These are phyloP conservation scores for Athene noctua DNA, from an alignment of 2,113 vertebrate genomes.

Conservation along the genomic window DNA sequence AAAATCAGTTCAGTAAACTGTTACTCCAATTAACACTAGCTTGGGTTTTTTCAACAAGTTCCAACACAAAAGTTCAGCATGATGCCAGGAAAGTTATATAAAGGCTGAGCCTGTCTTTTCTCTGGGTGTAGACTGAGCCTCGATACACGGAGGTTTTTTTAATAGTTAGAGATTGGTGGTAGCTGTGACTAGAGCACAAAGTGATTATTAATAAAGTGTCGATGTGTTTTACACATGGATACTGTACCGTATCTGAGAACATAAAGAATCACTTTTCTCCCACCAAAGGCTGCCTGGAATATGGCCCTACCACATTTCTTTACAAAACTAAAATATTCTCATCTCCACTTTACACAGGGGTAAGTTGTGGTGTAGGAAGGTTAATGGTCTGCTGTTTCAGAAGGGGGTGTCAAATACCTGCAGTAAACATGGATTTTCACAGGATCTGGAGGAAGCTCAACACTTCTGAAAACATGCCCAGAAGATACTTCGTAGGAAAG, in stretches of 20 bases:
- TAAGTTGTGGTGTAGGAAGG: background rate
- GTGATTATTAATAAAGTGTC: background rate
- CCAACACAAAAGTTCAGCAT: background rate
- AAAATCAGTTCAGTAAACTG: background rate
- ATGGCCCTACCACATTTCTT: accelerated
- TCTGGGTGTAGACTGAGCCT: background rate
- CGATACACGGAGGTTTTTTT: background rate
- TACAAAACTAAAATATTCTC: background rate
- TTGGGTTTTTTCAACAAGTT: background rate
- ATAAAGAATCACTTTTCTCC: background rate
- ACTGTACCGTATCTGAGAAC: background rate
- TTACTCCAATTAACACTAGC: background rate
- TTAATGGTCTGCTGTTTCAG: background rate
- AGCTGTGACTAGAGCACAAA: background rate
- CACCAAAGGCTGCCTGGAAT: background rate
- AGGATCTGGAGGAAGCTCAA: background rate
- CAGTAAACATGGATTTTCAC: background rate
- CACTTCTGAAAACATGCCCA: background rate
- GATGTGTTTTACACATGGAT: background rate
- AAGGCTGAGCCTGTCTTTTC: background rate
- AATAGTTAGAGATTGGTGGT: background rate
- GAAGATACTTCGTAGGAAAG: background rate
- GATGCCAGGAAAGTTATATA: background rate
- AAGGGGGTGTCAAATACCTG: background rate
- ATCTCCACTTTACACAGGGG: background rate